These are phyloP conservation scores for Cyphomyrus plagiostoma DNA, from an alignment of 2,113 vertebrate genomes.

Conservation along the genomic window DNA sequence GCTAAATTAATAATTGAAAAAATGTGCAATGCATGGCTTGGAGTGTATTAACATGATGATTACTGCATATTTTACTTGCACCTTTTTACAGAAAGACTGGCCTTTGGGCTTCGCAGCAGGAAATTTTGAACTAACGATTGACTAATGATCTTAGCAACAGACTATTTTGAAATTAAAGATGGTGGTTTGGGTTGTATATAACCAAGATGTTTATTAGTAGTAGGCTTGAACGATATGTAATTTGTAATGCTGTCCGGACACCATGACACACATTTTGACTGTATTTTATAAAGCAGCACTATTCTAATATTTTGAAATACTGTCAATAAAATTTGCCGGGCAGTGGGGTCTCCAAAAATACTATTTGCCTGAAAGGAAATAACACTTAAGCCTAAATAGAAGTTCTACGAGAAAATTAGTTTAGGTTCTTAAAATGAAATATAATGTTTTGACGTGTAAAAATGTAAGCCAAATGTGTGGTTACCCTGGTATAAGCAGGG, in stretches of 20 bases:
- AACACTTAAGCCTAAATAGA: not conserved
- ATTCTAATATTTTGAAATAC: not conserved
- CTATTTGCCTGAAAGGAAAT: not conserved
- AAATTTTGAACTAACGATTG: not conserved
- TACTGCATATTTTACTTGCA: not conserved
- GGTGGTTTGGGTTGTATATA: not conserved
- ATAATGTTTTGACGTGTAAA: not conserved
- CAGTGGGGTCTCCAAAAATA: not conserved
- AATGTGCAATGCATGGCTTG: not conserved
- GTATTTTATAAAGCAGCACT: not conserved
- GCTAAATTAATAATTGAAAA: not conserved
- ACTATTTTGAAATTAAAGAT: not conserved
- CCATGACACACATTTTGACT: not conserved
- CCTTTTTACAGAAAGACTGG: not conserved
- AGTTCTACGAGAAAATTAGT: not conserved
- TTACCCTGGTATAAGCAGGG: not conserved
- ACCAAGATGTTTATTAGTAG: not conserved
- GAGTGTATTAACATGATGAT: not conserved
- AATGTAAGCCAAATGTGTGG: not conserved
- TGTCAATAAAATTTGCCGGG: not conserved
- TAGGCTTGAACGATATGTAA: not conserved
- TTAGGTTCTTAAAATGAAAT: not conserved
- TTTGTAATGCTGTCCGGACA: not conserved
- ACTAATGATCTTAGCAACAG: not conserved
- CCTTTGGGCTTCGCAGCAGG: not conserved